Evolutionary conservation across 2,797 vertebrate genomes (phyloP).

Genomic region (Cyclopterus lumpus): DNA sequence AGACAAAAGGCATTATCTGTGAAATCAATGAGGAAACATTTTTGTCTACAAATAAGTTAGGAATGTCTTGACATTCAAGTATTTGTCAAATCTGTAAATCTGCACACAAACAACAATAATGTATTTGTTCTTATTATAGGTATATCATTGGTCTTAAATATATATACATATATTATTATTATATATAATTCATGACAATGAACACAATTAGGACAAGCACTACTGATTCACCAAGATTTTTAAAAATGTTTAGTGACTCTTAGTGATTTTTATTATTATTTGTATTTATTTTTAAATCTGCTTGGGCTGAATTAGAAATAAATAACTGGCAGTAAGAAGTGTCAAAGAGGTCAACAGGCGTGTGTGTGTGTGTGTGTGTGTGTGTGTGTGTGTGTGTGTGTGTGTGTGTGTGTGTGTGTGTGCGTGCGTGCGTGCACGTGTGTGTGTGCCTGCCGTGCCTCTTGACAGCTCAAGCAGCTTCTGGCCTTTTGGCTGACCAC

Average conservation of each 20-base stretch:
- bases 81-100: neutral
- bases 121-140: neutral
- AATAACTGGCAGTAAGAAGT: neutral
- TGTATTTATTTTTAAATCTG: too few species aligned
- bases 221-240: too few species aligned
- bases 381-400: conserved; percentile 17
- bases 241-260: too few species aligned
- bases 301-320: neutral
- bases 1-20: neutral
- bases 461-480: conserved; percentile 31
- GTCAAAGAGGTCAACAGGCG: neutral
- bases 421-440: conserved; percentile 18
- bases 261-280: too few species aligned
- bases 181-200: too few species aligned
- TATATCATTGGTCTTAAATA: neutral
- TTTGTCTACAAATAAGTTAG: neutral
- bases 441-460: conserved; percentile 8
- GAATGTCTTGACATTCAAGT: neutral
- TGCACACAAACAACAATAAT: neutral
- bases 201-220: neutral
- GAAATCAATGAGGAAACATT: neutral
- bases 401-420: neutral
- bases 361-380: conserved; percentile 17
- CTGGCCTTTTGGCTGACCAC: conserved; percentile 58
- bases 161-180: neutral